phyloP scores from a whole-genome alignment of 1,140 invertebrate species.

The Bombus difficillimus region DNA sequence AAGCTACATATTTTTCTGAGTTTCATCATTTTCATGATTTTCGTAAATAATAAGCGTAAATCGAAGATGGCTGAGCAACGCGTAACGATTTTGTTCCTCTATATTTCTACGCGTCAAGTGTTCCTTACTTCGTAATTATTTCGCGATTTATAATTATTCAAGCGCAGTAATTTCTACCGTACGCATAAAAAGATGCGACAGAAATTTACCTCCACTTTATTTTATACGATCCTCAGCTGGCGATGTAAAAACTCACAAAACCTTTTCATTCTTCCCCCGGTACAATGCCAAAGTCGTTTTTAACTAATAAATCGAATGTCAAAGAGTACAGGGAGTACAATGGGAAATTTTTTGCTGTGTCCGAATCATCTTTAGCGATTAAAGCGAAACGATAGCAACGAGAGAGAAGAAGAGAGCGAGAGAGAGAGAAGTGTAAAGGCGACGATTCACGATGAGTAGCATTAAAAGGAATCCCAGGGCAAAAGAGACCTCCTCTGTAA shows the following conservation, averaged over 20 bases:
- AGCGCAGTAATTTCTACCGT: no score
- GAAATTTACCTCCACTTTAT: neutral
- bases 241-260: neutral
- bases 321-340: neutral
- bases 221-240: no score
- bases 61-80: no score
- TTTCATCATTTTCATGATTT: no score
- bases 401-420: neutral
- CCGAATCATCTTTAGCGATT: neutral
- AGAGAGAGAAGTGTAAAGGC: neutral
- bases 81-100: no score
- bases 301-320: neutral
- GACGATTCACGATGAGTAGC: neutral
- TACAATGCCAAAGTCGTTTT: neutral
- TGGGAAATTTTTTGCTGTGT: neutral
- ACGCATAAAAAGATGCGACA: neutral
- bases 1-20: no score
- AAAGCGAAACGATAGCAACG: neutral
- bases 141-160: no score
- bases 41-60: no score
- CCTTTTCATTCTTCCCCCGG: neutral
- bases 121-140: no score
- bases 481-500: neutral
- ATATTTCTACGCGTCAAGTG: no score
- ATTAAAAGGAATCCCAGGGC: neutral